Conservation (phyloP, 2,113 vertebrate genomes). For the Ictalurus punctatus region DNA sequence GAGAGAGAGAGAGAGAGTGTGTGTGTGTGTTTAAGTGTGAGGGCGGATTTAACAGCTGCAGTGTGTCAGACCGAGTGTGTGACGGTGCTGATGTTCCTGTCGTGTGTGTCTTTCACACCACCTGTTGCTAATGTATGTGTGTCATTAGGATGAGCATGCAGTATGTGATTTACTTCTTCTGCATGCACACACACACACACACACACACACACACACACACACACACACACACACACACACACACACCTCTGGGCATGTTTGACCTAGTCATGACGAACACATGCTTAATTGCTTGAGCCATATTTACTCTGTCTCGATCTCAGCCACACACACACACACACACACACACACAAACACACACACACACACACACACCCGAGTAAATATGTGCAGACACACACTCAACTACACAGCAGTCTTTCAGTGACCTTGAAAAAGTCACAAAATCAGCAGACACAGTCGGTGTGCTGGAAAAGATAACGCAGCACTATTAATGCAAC, state of each 20-base stretch:
- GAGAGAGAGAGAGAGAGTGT: background rate
- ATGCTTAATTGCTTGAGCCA: background rate
- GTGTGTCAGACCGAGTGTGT: background rate
- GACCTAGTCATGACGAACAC: constrained; percentile 24
- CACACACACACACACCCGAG: background rate
- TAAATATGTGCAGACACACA: background rate
- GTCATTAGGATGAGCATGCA: background rate
- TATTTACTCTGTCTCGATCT: background rate
- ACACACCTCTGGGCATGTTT: background rate
- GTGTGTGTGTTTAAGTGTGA: background rate
- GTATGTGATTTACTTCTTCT: constrained; percentile 6
- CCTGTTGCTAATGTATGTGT: constrained; percentile 7
- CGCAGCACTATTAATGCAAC: background rate
- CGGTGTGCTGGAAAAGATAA: background rate
- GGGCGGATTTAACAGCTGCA: constrained; percentile 1
- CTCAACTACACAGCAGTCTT: background rate
- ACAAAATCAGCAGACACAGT: background rate
- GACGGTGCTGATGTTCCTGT: background rate
- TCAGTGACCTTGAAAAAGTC: constrained; percentile 15
- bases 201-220: background rate
- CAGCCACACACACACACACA: too few species aligned
- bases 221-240: constrained; percentile 3
- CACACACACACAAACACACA: too few species aligned
- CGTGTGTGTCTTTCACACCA: background rate
- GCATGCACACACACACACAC: too few species aligned